Evolutionary conservation across 2,888 invertebrate genomes (phyloP), one percentile per base, ranked within the genome.

Genomic region (Acleris literana): DNA sequence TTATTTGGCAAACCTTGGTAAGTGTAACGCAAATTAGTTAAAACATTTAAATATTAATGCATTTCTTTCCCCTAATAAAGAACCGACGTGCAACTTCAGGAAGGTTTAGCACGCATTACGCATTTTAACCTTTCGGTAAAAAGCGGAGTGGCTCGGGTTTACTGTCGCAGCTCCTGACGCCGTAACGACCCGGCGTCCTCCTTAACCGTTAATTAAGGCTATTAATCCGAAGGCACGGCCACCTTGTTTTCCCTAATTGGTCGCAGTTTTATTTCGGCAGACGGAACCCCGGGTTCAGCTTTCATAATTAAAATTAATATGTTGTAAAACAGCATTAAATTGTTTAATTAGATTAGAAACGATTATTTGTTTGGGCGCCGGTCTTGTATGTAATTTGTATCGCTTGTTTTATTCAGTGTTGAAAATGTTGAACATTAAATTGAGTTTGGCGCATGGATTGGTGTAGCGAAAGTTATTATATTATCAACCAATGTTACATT

Each of bases 231-330:
- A 83, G 86, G 86, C 88, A 89, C 88, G 84, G 78, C 86, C 81
- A 89, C 86, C 88, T 88, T 88, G 89, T 90, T 90, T 87, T 83
- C 85, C 83, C 79, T 90, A 91, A 91, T 90, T 90, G 90, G 87
- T 85, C 82, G 83, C 85, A 88, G 84, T 88, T 90, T 90, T 88
- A 90, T 90, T 87, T 85, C 78, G 83, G 74, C 78, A 72, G 71
- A 73, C 76, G 77, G 80, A 83, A 83, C 83, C 77, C 74, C 76
- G 75, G 82, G 77, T 76, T 84, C 81, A 76, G 74, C 75, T 85
- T 84, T 82, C 82, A 87, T 85, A 83, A 87, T 85, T 86, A 84
- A 81, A 82, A 80, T 79, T 79, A 77, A 78, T 76, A 74, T 60
- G 60, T 64, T 64, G 54, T 55, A 49, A 49, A 64, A 49, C 48